phyloP scores from a whole-genome alignment of 2,888 invertebrate species.

The Eretmocerus hayati region DNA sequence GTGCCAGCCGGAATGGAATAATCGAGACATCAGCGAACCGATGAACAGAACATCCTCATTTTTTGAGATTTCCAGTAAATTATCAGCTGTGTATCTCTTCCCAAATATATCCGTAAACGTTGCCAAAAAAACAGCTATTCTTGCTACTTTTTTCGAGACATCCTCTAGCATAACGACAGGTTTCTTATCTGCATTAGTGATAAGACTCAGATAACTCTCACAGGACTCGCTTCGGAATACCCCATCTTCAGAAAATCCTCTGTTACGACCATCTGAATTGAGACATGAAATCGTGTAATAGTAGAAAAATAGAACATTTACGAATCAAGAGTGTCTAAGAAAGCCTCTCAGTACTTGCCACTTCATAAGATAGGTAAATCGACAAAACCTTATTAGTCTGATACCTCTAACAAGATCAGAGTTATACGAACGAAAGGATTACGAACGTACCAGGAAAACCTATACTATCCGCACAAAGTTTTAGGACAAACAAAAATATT shows the following conservation, averaged over 20 bases:
- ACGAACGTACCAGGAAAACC: no score
- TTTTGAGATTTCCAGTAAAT: neutral
- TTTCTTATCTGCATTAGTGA: neutral
- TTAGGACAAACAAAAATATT: no score
- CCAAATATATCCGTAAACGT: neutral
- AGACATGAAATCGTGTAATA: constrained; percentile 50
- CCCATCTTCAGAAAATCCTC: constrained; percentile 29
- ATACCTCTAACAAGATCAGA: no score
- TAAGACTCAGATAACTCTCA: constrained; percentile 51
- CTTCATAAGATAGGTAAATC: no score
- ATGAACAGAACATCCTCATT: neutral
- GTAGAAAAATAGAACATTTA: no score
- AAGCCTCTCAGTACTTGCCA: no score
- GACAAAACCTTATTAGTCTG: no score
- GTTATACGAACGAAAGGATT: no score
- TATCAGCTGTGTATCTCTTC: neutral
- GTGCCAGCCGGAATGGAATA: neutral
- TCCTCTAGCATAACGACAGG: neutral
- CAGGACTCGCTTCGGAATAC: constrained; percentile 62
- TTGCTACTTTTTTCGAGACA: neutral
- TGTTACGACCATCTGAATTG: constrained; percentile 63
- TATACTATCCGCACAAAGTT: no score
- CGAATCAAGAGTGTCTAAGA: no score
- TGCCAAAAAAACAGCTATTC: neutral
- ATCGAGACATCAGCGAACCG: neutral